A percentile compares a stretch with the other conserved stretches of the same genome.
phyloP scores from a whole-genome alignment of 2,888 invertebrate genomes.

The Apodemia duryi region DNA sequence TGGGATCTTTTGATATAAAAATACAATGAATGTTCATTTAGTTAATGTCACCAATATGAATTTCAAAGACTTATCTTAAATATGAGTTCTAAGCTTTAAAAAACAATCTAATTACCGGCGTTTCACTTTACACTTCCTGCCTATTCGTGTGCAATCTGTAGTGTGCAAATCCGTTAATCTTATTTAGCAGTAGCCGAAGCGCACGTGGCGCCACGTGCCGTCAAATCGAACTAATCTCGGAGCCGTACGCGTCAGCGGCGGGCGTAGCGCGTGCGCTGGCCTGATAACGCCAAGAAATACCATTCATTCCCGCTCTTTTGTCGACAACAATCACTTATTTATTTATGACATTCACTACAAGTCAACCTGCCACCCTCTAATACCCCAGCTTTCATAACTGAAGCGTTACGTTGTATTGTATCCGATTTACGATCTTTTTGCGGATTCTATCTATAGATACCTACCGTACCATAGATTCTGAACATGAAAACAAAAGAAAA shows the following conservation, averaged over 20 bases:
- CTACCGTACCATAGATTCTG: too few species aligned
- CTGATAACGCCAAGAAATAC: conserved; percentile 75
- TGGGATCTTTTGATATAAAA: too few species aligned
- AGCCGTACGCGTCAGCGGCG: conserved; percentile 65
- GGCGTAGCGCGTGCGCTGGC: conserved; percentile 65
- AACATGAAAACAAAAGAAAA: too few species aligned
- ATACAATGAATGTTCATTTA: too few species aligned
- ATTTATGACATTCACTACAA: conserved; percentile 76
- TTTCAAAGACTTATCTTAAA: not conserved
- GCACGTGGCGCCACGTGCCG: conserved; percentile 77
- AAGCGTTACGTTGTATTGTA: conserved; percentile 21
- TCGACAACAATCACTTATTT: conserved; percentile 76
- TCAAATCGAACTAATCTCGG: conserved; percentile 75
- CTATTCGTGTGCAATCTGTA: conserved; percentile 78
- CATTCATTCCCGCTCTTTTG: conserved; percentile 77
- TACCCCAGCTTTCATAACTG: conserved; percentile 28
- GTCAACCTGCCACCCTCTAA: conserved; percentile 65
- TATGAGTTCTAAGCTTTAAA: conserved; percentile 42
- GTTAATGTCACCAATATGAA: too few species aligned
- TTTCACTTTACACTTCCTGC: conserved; percentile 79
- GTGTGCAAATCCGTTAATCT: conserved; percentile 79
- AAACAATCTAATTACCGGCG: conserved; percentile 71
- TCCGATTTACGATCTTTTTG: not conserved
- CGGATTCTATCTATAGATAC: not conserved
- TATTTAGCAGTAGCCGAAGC: conserved; percentile 63